Conservation (phyloP, 1,140 invertebrate genomes). For the Frieseomelitta varia region DNA sequence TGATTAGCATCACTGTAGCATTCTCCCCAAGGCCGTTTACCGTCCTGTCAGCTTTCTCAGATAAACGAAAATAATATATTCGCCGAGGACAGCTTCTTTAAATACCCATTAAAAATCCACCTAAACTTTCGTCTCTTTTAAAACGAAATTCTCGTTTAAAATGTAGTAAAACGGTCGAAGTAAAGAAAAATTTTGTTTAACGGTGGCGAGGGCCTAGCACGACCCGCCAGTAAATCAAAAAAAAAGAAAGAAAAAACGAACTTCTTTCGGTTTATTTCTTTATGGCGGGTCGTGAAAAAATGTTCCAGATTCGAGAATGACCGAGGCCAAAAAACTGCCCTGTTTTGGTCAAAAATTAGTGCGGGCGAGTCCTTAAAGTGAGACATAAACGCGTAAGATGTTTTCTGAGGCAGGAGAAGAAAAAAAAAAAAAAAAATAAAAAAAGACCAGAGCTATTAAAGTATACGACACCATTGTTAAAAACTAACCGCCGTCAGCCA, state of each 20-base stretch:
- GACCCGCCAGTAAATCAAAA: conserved; percentile 31
- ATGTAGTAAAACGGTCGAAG: background rate
- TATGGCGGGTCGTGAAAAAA: conserved; percentile 67
- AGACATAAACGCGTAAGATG: conserved; percentile 61
- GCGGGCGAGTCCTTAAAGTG: conserved; percentile 1
- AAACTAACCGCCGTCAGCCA: conserved; percentile 72
- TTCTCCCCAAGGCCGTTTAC: background rate
- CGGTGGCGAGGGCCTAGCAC: background rate
- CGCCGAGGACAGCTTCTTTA: background rate
- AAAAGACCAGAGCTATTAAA: conserved; percentile 70
- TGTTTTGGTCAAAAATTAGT: conserved; percentile 79
- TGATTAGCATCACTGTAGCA: conserved; percentile 23
- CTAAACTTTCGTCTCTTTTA: background rate
- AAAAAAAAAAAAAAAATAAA: conserved; percentile 57
- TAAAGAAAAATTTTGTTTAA: background rate
- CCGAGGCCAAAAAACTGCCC: conserved; percentile 70
- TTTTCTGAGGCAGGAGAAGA: conserved; percentile 4
- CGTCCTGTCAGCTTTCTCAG: background rate
- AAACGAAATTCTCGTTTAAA: background rate
- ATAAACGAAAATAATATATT: conserved; percentile 28
- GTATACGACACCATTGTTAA: conserved; percentile 78
- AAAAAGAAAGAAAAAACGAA: conserved; percentile 2
- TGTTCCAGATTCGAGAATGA: conserved; percentile 57
- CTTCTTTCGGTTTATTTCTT: conserved; percentile 68
- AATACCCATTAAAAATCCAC: background rate